These are phyloP conservation scores for Labia minor DNA, from an alignment of 2,888 invertebrate species.

Conservation along the genomic window DNA sequence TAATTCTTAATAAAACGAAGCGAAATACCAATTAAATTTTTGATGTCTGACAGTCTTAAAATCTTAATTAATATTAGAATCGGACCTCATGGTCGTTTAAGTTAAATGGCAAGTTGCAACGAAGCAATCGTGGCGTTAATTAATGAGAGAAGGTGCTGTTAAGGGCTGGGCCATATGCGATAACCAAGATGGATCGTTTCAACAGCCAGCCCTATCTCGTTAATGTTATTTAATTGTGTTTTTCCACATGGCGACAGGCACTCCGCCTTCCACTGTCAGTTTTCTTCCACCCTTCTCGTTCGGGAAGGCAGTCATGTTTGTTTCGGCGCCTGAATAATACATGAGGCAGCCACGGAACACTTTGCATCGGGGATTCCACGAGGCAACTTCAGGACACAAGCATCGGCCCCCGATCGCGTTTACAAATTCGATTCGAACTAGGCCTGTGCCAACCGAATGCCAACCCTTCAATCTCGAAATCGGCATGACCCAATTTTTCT, in stretches of 20 bases:
- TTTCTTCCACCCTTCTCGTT: neutral
- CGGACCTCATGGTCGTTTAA: neutral
- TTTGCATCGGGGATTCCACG: neutral
- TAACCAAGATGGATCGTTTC: constrained; percentile 13
- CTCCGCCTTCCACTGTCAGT: no score
- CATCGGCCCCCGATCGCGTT: neutral
- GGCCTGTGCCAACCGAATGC: neutral
- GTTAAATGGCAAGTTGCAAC: constrained; percentile 1
- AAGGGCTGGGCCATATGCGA: neutral
- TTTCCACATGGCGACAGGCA: neutral
- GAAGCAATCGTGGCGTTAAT: neutral
- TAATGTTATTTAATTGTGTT: constrained; percentile 13
- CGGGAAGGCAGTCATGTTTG: neutral
- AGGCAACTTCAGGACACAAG: neutral
- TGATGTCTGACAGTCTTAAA: neutral
- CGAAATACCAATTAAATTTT: no score
- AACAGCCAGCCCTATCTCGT: constrained; percentile 2
- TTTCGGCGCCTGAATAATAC: neutral
- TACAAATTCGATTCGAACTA: neutral
- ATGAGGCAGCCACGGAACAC: neutral
- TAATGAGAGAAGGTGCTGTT: neutral
- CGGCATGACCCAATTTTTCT: no score
- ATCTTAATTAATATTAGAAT: neutral
- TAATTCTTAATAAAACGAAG: no score
- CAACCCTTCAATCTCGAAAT: no score